Conservation (phyloP, 2,888 invertebrate species). For the Hipparchia semele region DNA sequence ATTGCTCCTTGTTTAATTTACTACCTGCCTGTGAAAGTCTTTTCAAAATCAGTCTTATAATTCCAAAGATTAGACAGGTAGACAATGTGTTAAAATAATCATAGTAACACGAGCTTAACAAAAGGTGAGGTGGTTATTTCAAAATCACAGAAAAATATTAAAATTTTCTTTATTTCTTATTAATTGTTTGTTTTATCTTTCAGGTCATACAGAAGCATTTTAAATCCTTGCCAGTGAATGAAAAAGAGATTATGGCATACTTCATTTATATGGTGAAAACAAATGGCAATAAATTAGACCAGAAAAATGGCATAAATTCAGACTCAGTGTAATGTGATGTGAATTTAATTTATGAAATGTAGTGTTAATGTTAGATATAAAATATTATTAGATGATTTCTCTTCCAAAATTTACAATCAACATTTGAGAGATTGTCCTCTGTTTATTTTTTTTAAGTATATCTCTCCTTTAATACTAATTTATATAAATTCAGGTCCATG, state of each 20-base stretch:
- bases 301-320: slow-evolving; percentile 89
- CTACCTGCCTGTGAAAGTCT: too few relatives aligned
- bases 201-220: slow-evolving; percentile 98
- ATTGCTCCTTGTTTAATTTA: too few relatives aligned
- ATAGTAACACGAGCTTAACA: too few relatives aligned
- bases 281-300: slow-evolving; percentile 93
- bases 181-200: slow-evolving; percentile 55
- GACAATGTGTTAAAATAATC: too few relatives aligned
- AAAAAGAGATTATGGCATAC: slow-evolving; percentile 96
- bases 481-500: too few relatives aligned
- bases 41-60: too few relatives aligned
- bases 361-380: slow-evolving; percentile 56
- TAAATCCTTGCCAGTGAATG: slow-evolving; percentile 96
- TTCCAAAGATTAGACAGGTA: too few relatives aligned
- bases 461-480: not conserved
- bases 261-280: slow-evolving; percentile 98
- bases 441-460: slow-evolving; percentile 16
- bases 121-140: too few relatives aligned
- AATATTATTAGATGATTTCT: slow-evolving; percentile 52
- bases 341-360: slow-evolving; percentile 49
- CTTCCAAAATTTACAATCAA: slow-evolving; percentile 58
- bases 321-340: slow-evolving; percentile 73
- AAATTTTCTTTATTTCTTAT: too few relatives aligned
- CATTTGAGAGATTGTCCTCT: slow-evolving; percentile 42
- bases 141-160: too few relatives aligned